phyloP scores from a whole-genome alignment of 2,797 vertebrate genomes.

The Masticophis lateralis region DNA sequence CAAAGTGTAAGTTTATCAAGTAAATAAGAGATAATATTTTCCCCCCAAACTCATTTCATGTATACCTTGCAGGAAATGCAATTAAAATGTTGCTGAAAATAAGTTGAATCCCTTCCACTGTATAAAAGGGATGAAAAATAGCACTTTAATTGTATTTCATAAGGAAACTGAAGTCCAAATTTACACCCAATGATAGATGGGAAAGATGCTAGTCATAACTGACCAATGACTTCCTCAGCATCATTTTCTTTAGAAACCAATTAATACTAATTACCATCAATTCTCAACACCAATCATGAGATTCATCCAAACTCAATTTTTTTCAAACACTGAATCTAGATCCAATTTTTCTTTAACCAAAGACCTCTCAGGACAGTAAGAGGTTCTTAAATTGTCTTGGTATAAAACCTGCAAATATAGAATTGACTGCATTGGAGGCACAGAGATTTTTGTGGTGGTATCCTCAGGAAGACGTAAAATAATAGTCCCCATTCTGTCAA shows the following conservation, averaged over 20 bases:
- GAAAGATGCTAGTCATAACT: not conserved
- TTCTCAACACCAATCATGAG: not conserved
- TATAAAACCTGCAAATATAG: not conserved
- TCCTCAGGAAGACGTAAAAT: not conserved
- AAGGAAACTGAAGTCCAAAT: not conserved
- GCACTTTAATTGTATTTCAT: not conserved
- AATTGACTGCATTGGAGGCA: not conserved
- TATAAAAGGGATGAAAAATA: not conserved
- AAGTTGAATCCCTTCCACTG: not conserved
- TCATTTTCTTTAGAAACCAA: not conserved
- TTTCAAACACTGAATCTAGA: not conserved
- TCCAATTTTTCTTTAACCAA: not conserved
- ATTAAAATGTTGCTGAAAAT: not conserved
- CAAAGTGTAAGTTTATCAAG: not conserved
- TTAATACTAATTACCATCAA: not conserved
- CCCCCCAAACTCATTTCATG: not conserved
- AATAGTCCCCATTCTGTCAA: not conserved
- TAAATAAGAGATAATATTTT: not conserved
- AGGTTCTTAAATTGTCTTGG: not conserved
- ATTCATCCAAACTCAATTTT: not conserved
- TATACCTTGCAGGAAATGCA: not conserved
- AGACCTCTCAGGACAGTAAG: not conserved
- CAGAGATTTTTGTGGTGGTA: accelerated
- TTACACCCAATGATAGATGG: not conserved
- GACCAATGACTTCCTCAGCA: not conserved